Evolutionary conservation across 2,113 vertebrate species (phyloP), one percentile per base, ranked within the genome.

Genomic region (Calidris pugnax): DNA sequence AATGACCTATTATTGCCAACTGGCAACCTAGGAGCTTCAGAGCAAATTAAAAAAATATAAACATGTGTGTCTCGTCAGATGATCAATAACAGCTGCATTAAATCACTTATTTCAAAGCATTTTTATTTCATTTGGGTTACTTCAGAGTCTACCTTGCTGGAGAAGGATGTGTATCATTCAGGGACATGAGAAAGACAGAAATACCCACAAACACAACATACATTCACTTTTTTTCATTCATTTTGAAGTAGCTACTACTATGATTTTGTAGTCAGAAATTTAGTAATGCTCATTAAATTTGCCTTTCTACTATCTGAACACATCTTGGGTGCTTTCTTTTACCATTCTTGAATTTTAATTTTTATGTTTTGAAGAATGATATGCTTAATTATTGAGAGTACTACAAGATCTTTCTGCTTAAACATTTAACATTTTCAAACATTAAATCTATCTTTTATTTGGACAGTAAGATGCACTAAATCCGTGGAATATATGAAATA

Each of bases 401-500:
- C 23, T 37, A 39, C 7, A 77, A 87, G 28, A 60, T 39, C 7
- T 24, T 79, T 57, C 53, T 66, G 22, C 47, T n/a, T 73, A 32
- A 77, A 66, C 13, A 33, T 59, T 83, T n/a, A 16, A 24, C 53
- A 56, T 86, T 88, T 97, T 77, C 43, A 71, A 86, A 91, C 33
- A 64, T 74, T 69, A 55, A 64, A 90, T 66, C 57, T 47, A 48
- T 94, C 67, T 95, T 85, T 68, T 63, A 87, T 91, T 64, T 91
- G 57, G 64, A 91, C 19, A 51, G 9, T 43, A 72, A 84, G 63
- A 33, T 64, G 51, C 9, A 69, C 24, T 53, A 79, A 35, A 95
- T 85, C 88, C 90, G 80, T 94, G 74, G 94, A 96, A 81, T 39
- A 96, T 20, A 75, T 51, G 26, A 85, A 45, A 32, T 41, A 96